phyloP scores from a whole-genome alignment of 2,113 vertebrate genomes.

The Herpetotheres cachinnans region DNA sequence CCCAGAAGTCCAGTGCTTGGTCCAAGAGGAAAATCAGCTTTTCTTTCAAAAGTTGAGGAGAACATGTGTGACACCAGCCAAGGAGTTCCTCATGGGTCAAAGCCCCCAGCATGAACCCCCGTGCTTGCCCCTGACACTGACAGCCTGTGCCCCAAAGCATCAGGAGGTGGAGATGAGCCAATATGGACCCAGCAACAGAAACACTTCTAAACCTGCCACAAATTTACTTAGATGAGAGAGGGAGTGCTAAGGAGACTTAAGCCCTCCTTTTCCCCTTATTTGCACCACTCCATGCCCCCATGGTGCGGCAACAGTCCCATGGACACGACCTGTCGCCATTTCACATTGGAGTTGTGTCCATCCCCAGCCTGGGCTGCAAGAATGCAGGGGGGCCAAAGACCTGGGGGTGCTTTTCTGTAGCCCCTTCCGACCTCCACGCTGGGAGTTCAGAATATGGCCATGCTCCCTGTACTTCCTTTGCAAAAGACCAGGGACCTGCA shows the following conservation, averaged over 20 bases:
- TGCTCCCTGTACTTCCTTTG: background rate
- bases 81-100: background rate
- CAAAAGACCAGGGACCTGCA: background rate
- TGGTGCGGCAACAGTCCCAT: background rate
- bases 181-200: background rate
- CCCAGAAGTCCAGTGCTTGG: background rate
- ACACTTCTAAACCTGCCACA: background rate
- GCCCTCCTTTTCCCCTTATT: background rate
- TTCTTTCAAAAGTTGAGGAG: background rate
- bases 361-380: background rate
- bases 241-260: background rate
- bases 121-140: background rate
- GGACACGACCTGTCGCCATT: background rate
- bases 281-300: background rate
- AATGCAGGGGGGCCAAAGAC: background rate
- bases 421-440: fast-evolving
- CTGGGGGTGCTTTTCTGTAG: fast-evolving
- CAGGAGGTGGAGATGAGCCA: background rate
- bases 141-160: background rate
- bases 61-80: background rate
- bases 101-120: fast-evolving
- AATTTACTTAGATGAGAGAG: background rate
- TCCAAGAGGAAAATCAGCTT: background rate
- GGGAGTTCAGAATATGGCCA: background rate
- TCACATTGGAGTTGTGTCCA: background rate